A percentile compares a stretch with the other conserved stretches of the same genome.
phyloP scores from a whole-genome alignment of 2,797 vertebrate genomes.

The Taeniopygia guttata region DNA sequence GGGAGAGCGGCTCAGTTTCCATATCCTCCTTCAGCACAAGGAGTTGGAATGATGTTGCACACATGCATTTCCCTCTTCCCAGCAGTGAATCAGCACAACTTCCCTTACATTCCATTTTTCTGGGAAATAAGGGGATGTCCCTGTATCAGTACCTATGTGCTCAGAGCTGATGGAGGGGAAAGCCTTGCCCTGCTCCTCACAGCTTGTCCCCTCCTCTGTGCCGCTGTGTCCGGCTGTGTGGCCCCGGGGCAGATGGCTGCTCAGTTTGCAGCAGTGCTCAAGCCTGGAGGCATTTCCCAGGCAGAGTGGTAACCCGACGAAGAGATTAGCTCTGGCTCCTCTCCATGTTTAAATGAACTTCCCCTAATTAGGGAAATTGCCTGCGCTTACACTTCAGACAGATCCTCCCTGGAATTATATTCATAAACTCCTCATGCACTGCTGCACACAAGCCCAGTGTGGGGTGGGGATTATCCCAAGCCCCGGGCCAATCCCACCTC shows the following conservation, averaged over 20 bases:
- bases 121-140: neutral
- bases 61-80: neutral
- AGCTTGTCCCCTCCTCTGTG: neutral
- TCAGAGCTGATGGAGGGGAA: neutral
- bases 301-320: neutral
- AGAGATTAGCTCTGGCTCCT: neutral
- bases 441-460: neutral
- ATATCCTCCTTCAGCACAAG: neutral
- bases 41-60: neutral
- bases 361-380: neutral
- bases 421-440: neutral
- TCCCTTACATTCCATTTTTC: neutral
- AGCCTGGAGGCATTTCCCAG: neutral
- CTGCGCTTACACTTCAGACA: neutral
- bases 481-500: neutral
- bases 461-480: neutral
- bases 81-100: neutral
- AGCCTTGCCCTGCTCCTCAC: neutral
- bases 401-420: neutral
- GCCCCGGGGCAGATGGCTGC: neutral
- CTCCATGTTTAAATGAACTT: slow-evolving; percentile 29
- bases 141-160: accelerated
- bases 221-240: accelerated
- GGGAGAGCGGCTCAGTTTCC: neutral
- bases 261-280: accelerated